Evolutionary conservation across 2,113 vertebrate genomes (phyloP).

Genomic region (Macaca mulatta): DNA sequence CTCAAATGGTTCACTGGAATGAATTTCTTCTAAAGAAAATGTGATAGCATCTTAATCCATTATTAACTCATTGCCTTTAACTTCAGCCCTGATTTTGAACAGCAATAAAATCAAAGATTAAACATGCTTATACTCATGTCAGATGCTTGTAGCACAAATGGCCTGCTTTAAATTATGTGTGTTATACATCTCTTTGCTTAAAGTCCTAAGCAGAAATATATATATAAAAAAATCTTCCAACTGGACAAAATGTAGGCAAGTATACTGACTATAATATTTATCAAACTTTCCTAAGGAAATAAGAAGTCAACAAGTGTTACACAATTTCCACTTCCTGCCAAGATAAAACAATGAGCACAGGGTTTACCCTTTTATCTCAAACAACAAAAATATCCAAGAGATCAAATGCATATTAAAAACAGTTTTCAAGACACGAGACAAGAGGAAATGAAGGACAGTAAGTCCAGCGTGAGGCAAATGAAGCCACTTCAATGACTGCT

Average conservation of each 20-base stretch:
- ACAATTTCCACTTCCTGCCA: background rate
- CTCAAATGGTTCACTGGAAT: conserved; percentile 44
- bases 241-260: background rate
- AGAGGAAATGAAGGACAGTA: background rate
- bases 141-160: background rate
- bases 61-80: conserved; percentile 22
- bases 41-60: conserved; percentile 30
- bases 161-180: background rate
- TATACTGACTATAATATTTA: background rate
- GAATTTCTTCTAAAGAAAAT: conserved; percentile 45
- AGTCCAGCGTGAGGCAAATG: background rate
- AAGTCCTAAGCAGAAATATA: background rate
- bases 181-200: background rate
- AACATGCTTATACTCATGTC: background rate
- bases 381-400: background rate
- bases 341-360: background rate
- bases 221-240: background rate
- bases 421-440: background rate
- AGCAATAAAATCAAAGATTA: background rate
- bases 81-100: conserved; percentile 2
- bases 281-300: background rate
- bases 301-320: background rate
- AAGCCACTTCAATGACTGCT: background rate
- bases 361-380: background rate
- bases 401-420: background rate